Conservation (phyloP, 1,140 invertebrate species). For the Microplitis mediator region DNA sequence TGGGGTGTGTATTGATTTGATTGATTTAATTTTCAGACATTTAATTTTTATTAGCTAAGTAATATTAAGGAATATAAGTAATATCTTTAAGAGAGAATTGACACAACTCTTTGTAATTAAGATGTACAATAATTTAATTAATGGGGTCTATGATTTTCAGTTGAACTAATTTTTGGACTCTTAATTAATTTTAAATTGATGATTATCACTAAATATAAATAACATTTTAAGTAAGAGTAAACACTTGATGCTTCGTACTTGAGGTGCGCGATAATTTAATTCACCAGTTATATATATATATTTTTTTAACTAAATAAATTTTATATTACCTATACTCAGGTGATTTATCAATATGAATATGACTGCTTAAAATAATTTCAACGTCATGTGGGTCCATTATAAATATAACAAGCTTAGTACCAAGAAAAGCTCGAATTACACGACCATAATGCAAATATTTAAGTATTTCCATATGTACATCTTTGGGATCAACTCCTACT, state of each 20-base stretch:
- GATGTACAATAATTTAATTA: too few species aligned
- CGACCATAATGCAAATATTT: slow-evolving; percentile 63
- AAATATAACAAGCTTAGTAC: slow-evolving; percentile 69
- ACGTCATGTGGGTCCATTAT: slow-evolving; percentile 71
- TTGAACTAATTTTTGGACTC: too few species aligned
- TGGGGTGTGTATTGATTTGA: too few species aligned
- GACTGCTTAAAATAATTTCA: slow-evolving; percentile 73
- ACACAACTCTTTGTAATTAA: too few species aligned
- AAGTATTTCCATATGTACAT: slow-evolving; percentile 58
- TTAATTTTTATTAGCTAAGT: too few species aligned
- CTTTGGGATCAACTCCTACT: slow-evolving; percentile 63
- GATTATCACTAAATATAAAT: too few species aligned
- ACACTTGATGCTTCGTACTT: not conserved
- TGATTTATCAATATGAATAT: slow-evolving; percentile 82
- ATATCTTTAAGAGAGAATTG: too few species aligned
- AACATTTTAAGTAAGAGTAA: too few species aligned
- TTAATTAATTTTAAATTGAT: too few species aligned
- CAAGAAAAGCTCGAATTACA: slow-evolving; percentile 69
- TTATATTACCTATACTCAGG: slow-evolving; percentile 61
- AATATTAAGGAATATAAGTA: too few species aligned
- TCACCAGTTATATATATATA: not conserved
- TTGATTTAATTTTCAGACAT: too few species aligned
- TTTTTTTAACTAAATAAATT: slow-evolving; percentile 4
- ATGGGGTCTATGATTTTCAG: too few species aligned
- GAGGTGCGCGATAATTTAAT: not conserved